phyloP scores from a whole-genome alignment of 1,140 invertebrate species.

The Latrodectus geometricus region DNA sequence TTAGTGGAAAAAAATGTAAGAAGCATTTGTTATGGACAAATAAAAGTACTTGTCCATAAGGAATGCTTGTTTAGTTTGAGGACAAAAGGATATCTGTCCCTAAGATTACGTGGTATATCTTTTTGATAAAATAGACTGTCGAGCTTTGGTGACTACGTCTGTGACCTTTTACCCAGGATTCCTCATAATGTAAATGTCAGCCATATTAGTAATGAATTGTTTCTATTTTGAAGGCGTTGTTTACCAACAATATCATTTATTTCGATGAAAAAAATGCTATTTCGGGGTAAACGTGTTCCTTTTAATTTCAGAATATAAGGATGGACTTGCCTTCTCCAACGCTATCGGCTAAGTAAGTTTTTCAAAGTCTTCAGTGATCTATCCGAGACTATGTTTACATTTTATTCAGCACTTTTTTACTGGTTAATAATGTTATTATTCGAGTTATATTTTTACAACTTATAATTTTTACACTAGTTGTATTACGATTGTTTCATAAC shows the following conservation, averaged over 20 bases:
- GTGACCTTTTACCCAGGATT: constrained; percentile 58
- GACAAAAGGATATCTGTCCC: no score
- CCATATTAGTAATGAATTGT: constrained; percentile 59
- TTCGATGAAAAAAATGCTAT: constrained; percentile 47
- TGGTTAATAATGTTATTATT: constrained; percentile 7
- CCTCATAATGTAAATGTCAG: constrained; percentile 57
- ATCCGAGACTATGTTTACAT: constrained; percentile 41
- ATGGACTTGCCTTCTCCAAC: constrained; percentile 49
- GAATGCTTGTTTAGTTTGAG: no score
- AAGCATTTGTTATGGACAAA: no score
- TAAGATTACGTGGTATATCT: no score
- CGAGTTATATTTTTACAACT: background rate
- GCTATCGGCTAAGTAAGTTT: constrained; percentile 50
- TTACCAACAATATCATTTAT: constrained; percentile 55
- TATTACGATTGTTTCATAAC: background rate
- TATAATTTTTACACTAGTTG: background rate
- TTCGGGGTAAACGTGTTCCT: constrained; percentile 15
- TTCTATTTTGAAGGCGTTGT: constrained; percentile 59
- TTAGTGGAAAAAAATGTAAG: no score
- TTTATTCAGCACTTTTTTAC: constrained; percentile 40
- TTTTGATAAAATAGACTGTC: no score
- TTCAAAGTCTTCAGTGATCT: constrained; percentile 16
- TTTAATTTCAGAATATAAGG: constrained; percentile 27
- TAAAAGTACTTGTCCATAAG: no score
- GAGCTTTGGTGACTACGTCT: constrained; percentile 39